Evolutionary conservation across 2,888 invertebrate species (phyloP), one percentile per base, ranked within the genome.

Genomic region (Ectemnius cavifrons): DNA sequence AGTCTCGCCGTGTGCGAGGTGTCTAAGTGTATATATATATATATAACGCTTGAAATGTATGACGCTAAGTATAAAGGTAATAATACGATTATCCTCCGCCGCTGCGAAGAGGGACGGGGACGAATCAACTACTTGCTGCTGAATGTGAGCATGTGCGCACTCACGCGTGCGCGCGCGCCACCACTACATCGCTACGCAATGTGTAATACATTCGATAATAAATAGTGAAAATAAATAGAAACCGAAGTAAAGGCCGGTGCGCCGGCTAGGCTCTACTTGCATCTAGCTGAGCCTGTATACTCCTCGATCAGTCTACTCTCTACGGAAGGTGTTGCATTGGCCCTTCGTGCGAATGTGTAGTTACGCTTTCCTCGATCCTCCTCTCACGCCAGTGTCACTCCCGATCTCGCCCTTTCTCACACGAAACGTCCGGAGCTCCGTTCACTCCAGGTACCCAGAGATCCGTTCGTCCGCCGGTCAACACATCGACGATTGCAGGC

Each of bases 231-330:
- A 78, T 77, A 77, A 74, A 78, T 78, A 76, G 78, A 83, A 79
- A 80, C 77, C 75, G 37, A 37, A 37, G 37, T 37, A 37, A 37
- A 37, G 37, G 37, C 37, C 37, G 37, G 8, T 11, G 37, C 28
- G 28, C 28, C 28, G 28, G 28, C 28, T 37, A 37, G 28, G 28
- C 28, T 37, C 28, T 37, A 37, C 28, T 37, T 8, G 28, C 2
- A 3, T 8, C 28, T 8, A 4, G 28, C 28, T 8, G 28, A 37
- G 28, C 37, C 37, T 8, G 5, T 18, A 18, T 16, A 52, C 18
- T n/a, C 52, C 52, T 37, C 37, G 71, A 83, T 77, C 74, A 88
- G 87, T 89, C 89, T 87, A 86, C 83, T 82, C 37, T 84, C 85
- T 85, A 86, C 83, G 72, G 76, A 83, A 81, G 79, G 49, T 81